Evolutionary conservation across 2,888 invertebrate genomes (phyloP).

Genomic region (Drosophila fulvimacula): DNA sequence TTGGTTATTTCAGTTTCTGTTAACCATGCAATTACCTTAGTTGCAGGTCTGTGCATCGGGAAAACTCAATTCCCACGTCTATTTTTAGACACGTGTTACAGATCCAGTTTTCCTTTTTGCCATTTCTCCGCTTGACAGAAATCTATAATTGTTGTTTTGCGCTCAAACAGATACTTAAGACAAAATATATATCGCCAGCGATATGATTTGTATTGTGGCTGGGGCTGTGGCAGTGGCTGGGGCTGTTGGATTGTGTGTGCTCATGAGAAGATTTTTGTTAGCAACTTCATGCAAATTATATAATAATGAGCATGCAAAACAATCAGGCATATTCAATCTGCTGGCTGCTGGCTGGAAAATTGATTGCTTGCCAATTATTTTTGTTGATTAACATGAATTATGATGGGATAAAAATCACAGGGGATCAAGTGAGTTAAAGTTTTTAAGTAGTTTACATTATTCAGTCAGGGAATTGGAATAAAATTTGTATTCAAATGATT

Average conservation of each 20-base stretch:
- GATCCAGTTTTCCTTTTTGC: slow-evolving; percentile 23
- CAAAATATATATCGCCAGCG: not conserved
- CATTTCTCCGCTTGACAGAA: slow-evolving; percentile 9
- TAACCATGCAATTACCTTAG: slow-evolving; percentile 30
- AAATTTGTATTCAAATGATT: not conserved
- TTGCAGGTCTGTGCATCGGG: slow-evolving; percentile 16
- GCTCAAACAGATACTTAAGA: slow-evolving; percentile 11
- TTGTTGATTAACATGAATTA: slow-evolving; percentile 28
- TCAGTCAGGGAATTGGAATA: not conserved
- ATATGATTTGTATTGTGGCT: not conserved
- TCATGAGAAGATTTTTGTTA: slow-evolving; percentile 40
- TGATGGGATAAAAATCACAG: not conserved
- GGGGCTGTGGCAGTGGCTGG: slow-evolving; percentile 20
- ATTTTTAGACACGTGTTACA: slow-evolving; percentile 51
- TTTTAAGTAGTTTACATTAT: not conserved
- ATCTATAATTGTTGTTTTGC: slow-evolving; percentile 14
- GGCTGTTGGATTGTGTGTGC: slow-evolving; percentile 9
- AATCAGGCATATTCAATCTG: slow-evolving; percentile 50
- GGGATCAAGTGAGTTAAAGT: not conserved
- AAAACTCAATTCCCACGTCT: slow-evolving; percentile 28
- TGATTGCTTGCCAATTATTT: slow-evolving; percentile 42
- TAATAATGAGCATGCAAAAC: slow-evolving; percentile 40
- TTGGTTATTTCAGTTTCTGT: slow-evolving; percentile 25
- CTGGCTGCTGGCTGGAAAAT: slow-evolving; percentile 25
- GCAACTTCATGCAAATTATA: slow-evolving; percentile 36